A percentile compares a stretch with the other conserved stretches of the same genome.
phyloP scores from a whole-genome alignment of 2,888 invertebrate species.

The Azorinus chamasolen region DNA sequence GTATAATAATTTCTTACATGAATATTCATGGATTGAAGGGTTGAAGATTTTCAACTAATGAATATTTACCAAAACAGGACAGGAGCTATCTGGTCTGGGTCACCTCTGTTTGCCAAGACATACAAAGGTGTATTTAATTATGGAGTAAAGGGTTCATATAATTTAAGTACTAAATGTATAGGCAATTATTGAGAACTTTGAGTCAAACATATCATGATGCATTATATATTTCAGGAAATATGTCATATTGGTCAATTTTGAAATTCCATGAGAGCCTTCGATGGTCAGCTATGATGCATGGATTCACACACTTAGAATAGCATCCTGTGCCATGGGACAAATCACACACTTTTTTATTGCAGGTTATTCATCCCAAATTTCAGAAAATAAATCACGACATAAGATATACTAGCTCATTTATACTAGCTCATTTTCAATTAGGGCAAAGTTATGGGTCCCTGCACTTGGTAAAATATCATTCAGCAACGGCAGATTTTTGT shows the following conservation, averaged over 20 bases:
- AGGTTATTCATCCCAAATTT: constrained; percentile 11
- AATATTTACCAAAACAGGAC: too few relatives aligned
- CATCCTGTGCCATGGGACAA: constrained; percentile 2
- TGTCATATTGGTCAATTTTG: constrained; percentile 39
- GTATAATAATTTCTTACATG: too few relatives aligned
- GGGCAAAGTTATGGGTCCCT: neutral
- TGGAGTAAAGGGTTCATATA: too few relatives aligned
- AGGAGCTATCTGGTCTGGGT: too few relatives aligned
- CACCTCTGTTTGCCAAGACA: too few relatives aligned
- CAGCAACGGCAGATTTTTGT: too few relatives aligned
- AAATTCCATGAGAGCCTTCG: constrained; percentile 39
- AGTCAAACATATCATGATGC: too few relatives aligned
- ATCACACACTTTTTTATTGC: constrained; percentile 40
- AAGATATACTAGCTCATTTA: neutral
- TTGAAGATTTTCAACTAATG: too few relatives aligned
- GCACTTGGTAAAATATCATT: constrained; percentile 16
- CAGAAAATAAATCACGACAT: constrained; percentile 11
- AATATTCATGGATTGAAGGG: too few relatives aligned
- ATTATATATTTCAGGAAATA: constrained; percentile 34
- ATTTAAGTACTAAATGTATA: too few relatives aligned
- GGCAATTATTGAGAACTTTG: too few relatives aligned
- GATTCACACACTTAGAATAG: constrained; percentile 23
- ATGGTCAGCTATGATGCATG: constrained; percentile 28
- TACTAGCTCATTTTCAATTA: neutral
- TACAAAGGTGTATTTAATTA: too few relatives aligned